These are phyloP conservation scores for Andricus quercusramuli DNA, from an alignment of 2,888 invertebrate genomes.

Conservation along the genomic window DNA sequence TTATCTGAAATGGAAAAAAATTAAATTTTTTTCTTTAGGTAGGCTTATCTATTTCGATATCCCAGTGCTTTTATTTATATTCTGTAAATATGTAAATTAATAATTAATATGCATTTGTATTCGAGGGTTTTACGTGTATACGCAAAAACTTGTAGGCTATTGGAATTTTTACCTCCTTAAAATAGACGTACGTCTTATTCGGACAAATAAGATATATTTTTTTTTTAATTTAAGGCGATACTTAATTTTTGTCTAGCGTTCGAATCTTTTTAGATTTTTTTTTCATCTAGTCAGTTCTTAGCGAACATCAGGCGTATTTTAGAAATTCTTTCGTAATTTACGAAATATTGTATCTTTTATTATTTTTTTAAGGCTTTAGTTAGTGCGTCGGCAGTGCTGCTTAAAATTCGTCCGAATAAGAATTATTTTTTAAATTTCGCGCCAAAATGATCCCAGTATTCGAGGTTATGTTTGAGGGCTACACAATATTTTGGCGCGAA, in stretches of 20 bases:
- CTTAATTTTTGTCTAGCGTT: constrained; percentile 13
- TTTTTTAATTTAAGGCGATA: constrained; percentile 3
- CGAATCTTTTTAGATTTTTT: not conserved
- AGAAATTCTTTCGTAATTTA: not conserved
- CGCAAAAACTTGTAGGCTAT: constrained; percentile 51
- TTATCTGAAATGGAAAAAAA: not conserved
- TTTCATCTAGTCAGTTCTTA: constrained; percentile 33
- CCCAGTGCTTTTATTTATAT: constrained; percentile 72
- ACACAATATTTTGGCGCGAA: not conserved
- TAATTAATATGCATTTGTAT: constrained; percentile 75
- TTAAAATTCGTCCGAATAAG: constrained; percentile 24
- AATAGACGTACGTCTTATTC: constrained; percentile 60
- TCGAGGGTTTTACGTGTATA: constrained; percentile 56
- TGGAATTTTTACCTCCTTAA: constrained; percentile 55
- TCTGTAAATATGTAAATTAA: constrained; percentile 76
- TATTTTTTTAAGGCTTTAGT: not conserved
- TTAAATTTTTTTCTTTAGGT: not conserved
- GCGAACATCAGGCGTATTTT: constrained; percentile 16
- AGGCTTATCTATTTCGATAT: constrained; percentile 1
- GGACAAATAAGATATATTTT: constrained; percentile 49
- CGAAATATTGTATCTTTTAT: not conserved
- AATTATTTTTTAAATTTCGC: not conserved
- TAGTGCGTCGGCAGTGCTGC: constrained; percentile 23
- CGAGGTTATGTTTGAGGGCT: not conserved
- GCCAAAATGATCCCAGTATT: not conserved